Conservation (phyloP, 2,797 vertebrate genomes). For the Hydrophis major region DNA sequence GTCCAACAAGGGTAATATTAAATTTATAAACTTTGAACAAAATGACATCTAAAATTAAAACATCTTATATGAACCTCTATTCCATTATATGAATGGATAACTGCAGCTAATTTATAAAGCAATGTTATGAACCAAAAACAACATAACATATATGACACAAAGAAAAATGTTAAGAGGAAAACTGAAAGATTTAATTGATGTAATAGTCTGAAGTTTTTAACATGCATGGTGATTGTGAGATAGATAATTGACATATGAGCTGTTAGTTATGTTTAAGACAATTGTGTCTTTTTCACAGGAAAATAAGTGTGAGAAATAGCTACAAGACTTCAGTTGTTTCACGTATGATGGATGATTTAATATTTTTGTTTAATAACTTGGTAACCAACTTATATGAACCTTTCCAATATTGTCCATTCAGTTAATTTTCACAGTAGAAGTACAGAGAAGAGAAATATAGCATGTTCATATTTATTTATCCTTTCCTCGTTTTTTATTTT, state of each 20-base stretch:
- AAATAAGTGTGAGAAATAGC: not conserved
- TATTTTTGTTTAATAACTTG: not conserved
- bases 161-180: not conserved
- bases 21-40: not conserved
- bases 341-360: not conserved
- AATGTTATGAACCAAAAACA: not conserved
- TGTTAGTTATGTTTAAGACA: not conserved
- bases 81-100: not conserved
- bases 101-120: not conserved
- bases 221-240: no score
- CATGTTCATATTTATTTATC: not conserved
- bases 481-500: not conserved
- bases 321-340: not conserved
- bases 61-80: not conserved
- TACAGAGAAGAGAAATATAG: not conserved
- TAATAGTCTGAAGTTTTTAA: not conserved
- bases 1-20: not conserved
- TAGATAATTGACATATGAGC: not conserved
- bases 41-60: not conserved
- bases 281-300: not conserved
- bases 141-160: not conserved
- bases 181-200: not conserved
- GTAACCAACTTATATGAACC: not conserved
- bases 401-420: not conserved
- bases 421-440: not conserved